Evolutionary conservation across 1,140 invertebrate species (phyloP).

Genomic region (Monomorium pharaonis): DNA sequence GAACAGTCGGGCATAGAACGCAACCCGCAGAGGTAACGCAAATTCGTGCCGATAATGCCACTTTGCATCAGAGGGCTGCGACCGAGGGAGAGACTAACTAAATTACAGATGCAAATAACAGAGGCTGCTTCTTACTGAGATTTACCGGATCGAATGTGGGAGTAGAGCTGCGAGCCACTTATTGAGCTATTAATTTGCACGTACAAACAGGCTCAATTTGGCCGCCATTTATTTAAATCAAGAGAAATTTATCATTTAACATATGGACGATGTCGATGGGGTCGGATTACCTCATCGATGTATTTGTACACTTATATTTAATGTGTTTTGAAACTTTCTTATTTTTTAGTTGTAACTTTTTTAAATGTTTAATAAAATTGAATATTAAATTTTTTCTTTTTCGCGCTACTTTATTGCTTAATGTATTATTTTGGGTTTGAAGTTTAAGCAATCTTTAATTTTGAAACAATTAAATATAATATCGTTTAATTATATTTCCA

Average conservation of each 20-base stretch:
- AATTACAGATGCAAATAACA: constrained; percentile 84
- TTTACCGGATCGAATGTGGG: constrained; percentile 81
- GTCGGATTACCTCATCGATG: neutral
- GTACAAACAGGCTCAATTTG: constrained; percentile 39
- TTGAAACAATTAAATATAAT: neutral
- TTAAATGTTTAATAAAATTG: neutral
- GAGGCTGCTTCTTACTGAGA: constrained; percentile 81
- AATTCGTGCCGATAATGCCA: constrained; percentile 77
- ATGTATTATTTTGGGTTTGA: neutral
- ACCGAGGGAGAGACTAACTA: constrained; percentile 78
- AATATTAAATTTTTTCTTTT: neutral
- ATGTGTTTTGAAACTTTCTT: neutral
- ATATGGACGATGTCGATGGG: neutral
- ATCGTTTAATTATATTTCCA: neutral
- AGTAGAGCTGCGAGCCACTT: constrained; percentile 79
- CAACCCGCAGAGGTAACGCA: constrained; percentile 64
- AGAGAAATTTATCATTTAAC: constrained; percentile 2
- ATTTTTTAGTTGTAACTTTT: neutral
- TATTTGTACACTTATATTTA: neutral
- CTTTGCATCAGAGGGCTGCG: constrained; percentile 77
- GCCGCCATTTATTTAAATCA: constrained; percentile 30
- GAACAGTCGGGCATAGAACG: constrained; percentile 67
- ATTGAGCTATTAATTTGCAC: constrained; percentile 79
- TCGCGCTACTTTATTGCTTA: neutral
- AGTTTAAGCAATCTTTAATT: neutral